Evolutionary conservation across 2,888 invertebrate species (phyloP), one percentile per base, ranked within the genome.

Genomic region (Diaprepes abbreviatus): DNA sequence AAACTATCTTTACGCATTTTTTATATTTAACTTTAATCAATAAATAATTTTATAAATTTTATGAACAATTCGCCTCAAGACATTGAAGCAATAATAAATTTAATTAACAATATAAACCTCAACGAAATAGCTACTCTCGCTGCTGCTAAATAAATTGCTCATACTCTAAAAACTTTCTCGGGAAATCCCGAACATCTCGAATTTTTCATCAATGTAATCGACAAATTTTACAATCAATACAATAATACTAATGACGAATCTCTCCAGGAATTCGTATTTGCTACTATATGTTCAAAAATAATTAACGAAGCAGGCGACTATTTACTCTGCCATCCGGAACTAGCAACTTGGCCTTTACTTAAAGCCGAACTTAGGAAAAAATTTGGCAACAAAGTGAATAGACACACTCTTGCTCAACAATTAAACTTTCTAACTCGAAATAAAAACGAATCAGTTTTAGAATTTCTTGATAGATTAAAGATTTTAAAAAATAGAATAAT

Each of bases 361-460:
- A 54, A 28, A 54, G 14, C 16, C 14, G 12, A 31, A 3, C 28
- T 54, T 6, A 54, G 54, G 31, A 3, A 16, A 31, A 24, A 24
- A 12, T 54, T 54, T 12, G 54, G 54, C 10, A 31, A 54, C 10
- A 54, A n/a, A n/a, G n/a, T n/a, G n/a, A 54, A 54, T 19, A 54
- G 35, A 35, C 31, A 28, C 12, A 35, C 35, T n/a, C 17, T 54
- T 3, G 10, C 35, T 1, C 31, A 28, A 54, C 54, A 54, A 35
- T 12, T 28, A 24, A 54, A 14, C 28, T 54, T 28, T n/a, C 35
- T 54, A n/a, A 54, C 35, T 5, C 28, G 24, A 54, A 2, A 54
- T 17, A 54, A 35, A 35, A 54, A 54, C 31, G 54, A 54, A 28
- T 28, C 54, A 6, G 16, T 28, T 24, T 17, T 54, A 28, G 31